Percentiles rank a stretch among this genome's conserved stretches.
These are phyloP conservation scores for Parelbella ahira DNA, from an alignment of 2,888 invertebrate species.

Conservation along the genomic window DNA sequence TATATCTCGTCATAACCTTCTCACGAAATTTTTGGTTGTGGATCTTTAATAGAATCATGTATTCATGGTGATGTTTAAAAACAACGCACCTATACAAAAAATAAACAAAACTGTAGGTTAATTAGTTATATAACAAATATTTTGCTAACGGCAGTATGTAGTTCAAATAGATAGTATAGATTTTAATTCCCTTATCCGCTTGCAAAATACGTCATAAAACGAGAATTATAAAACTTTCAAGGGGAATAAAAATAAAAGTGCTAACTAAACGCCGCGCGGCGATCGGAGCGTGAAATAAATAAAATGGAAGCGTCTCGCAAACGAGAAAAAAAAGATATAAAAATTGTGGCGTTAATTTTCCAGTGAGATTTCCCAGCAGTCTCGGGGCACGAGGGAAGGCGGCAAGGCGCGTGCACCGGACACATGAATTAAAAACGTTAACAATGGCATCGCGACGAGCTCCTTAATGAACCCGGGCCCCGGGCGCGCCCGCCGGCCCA, in stretches of 20 bases:
- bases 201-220: conserved; percentile 30
- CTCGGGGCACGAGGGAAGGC: conserved; percentile 42
- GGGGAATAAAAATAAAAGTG: conserved; percentile 52
- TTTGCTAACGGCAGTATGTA: too few relatives aligned
- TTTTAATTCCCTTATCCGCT: conserved; percentile 27
- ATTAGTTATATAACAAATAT: too few relatives aligned
- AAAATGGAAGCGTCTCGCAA: conserved; percentile 67
- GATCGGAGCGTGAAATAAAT: conserved; percentile 75
- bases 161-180: too few relatives aligned
- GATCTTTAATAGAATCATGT: conserved; percentile 32
- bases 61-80: conserved; percentile 10
- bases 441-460: conserved; percentile 67
- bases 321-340: conserved; percentile 59
- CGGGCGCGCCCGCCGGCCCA: conserved; percentile 35
- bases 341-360: conserved; percentile 77
- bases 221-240: conserved; percentile 49
- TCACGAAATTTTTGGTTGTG: conserved; percentile 37
- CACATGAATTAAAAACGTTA: conserved; percentile 79
- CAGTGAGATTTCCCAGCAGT: conserved; percentile 76
- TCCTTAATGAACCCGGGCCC: conserved; percentile 67
- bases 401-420: conserved; percentile 68
- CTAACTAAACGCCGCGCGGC: conserved; percentile 62
- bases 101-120: too few relatives aligned
- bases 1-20: conserved; percentile 41
- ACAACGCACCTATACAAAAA: too few relatives aligned